These are phyloP conservation scores for Lasiommata megera DNA, from an alignment of 2,888 invertebrate species.

Conservation along the genomic window DNA sequence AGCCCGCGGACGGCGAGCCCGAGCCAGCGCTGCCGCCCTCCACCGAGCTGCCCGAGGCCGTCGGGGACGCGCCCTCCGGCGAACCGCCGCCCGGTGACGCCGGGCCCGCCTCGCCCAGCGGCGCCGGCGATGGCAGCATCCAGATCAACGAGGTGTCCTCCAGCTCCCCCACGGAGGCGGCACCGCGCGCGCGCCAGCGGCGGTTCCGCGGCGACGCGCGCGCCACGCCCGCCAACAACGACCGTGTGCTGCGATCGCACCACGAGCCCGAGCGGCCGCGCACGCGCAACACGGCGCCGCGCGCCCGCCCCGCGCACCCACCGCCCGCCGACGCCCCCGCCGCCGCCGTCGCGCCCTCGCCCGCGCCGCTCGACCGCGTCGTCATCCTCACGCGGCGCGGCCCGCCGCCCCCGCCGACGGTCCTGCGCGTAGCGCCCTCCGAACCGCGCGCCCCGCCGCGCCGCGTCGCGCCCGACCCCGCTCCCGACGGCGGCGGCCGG, in stretches of 20 bases:
- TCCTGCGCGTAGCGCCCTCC: slow-evolving; percentile 26
- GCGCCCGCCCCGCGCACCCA: slow-evolving; percentile 43
- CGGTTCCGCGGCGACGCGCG: slow-evolving; percentile 44
- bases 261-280: slow-evolving; percentile 58
- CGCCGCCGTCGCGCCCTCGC: slow-evolving; percentile 32
- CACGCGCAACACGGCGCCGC: slow-evolving; percentile 37
- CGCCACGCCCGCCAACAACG: slow-evolving; percentile 42
- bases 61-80: slow-evolving; percentile 32
- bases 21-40: slow-evolving; percentile 24
- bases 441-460: slow-evolving; percentile 27
- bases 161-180: slow-evolving; percentile 77
- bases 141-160: slow-evolving; percentile 87
- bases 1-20: slow-evolving; percentile 31
- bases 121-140: slow-evolving; percentile 66
- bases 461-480: slow-evolving; percentile 33
- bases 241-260: slow-evolving; percentile 72
- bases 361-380: slow-evolving; percentile 50
- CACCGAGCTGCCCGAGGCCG: slow-evolving; percentile 29
- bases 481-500: slow-evolving; percentile 33
- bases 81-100: slow-evolving; percentile 27
- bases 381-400: slow-evolving; percentile 59
- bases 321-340: slow-evolving; percentile 36
- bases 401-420: slow-evolving; percentile 35
- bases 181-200: slow-evolving; percentile 53
- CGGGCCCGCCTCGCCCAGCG: slow-evolving; percentile 30